Percentiles rank a stretch among this genome's conserved stretches.
phyloP scores from a whole-genome alignment of 2,113 vertebrate species.

The Dryoscopus gambensis region DNA sequence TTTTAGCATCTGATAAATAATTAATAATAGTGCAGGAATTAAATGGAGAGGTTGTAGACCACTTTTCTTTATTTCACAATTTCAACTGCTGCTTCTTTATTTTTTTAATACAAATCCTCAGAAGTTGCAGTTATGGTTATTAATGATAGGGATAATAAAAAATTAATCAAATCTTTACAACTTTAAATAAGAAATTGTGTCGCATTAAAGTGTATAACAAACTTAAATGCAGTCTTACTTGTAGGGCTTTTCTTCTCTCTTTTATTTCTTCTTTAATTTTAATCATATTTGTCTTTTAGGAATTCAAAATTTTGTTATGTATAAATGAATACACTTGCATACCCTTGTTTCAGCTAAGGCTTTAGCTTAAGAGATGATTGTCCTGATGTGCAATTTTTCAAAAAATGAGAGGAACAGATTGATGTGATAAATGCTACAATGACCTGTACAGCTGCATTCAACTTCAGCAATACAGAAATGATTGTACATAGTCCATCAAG shows the following conservation, averaged over 20 bases:
- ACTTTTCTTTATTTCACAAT: not conserved
- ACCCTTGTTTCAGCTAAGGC: not conserved
- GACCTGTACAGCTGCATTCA: not conserved
- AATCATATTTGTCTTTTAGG: constrained; percentile 46
- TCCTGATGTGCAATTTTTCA: not conserved
- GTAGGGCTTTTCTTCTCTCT: not conserved
- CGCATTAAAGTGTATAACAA: constrained; percentile 35
- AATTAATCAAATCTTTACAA: constrained; percentile 51
- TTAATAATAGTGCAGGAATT: constrained; percentile 69
- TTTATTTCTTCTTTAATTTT: constrained; percentile 35
- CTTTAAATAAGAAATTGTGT: constrained; percentile 27
- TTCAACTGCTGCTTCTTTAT: not conserved
- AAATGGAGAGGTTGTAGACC: constrained; percentile 56
- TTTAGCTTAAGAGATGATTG: constrained; percentile 4
- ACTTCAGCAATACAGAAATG: not conserved
- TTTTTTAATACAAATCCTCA: not conserved
- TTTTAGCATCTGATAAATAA: constrained; percentile 69
- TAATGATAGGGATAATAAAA: constrained; percentile 44
- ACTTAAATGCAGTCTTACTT: constrained; percentile 13
- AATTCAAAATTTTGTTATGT: constrained; percentile 44
- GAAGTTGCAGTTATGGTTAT: constrained; percentile 11
- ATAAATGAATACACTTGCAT: constrained; percentile 11
- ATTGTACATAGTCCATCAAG: not conserved
- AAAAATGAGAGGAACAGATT: not conserved
- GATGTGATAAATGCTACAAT: not conserved